Evolutionary conservation across 2,797 vertebrate genomes (phyloP).

Genomic region (Tadarida brasiliensis): DNA sequence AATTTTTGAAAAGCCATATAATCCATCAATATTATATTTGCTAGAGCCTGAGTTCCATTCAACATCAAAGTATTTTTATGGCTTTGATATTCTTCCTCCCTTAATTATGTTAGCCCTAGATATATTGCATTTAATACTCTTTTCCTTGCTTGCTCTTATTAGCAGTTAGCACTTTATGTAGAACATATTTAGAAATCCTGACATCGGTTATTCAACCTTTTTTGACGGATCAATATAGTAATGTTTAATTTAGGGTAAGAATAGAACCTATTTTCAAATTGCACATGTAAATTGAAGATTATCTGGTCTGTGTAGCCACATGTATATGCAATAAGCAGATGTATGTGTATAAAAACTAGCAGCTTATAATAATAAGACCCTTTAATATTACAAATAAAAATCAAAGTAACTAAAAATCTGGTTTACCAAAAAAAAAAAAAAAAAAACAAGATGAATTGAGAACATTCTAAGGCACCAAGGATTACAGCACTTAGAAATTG

Average conservation of each 20-base stretch:
- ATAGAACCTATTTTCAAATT: conserved; percentile 11
- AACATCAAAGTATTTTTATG: conserved; percentile 79
- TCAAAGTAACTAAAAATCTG: conserved; percentile 20
- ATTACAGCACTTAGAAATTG: not conserved
- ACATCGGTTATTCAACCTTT: conserved; percentile 38
- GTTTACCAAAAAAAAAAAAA: not conserved
- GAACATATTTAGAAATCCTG: conserved; percentile 24
- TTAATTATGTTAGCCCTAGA: conserved; percentile 81
- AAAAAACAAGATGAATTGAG: not conserved
- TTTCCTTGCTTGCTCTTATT: conserved; percentile 69
- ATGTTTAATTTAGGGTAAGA: conserved; percentile 16
- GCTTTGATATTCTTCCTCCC: conserved; percentile 79
- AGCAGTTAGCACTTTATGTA: conserved; percentile 56
- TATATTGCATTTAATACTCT: conserved; percentile 71
- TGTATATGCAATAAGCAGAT: not conserved
- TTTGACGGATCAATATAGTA: not conserved
- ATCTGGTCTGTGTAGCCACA: not conserved
- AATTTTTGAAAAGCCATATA: conserved; percentile 86
- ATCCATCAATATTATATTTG: conserved; percentile 87
- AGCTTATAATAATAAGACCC: not conserved
- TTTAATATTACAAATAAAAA: conserved; percentile 55
- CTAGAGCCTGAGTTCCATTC: conserved; percentile 84
- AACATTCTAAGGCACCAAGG: not conserved
- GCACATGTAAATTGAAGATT: not conserved
- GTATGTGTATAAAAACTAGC: not conserved